These are phyloP conservation scores for Hipparchia semele DNA, from an alignment of 2,888 invertebrate species.

Conservation along the genomic window DNA sequence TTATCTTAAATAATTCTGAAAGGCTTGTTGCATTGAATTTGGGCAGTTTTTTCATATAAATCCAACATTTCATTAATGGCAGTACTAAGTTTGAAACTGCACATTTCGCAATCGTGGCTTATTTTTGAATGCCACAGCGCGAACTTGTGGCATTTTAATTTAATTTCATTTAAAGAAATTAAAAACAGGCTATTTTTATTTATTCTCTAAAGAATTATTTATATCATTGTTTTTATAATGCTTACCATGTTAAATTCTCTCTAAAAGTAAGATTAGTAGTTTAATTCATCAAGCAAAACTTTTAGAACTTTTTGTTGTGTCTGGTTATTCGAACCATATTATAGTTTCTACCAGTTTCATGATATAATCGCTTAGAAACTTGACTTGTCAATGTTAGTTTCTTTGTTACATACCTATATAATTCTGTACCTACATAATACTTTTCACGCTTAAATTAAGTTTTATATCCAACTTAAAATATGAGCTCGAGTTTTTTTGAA, in stretches of 20 bases:
- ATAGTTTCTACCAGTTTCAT: slow-evolving; percentile 17
- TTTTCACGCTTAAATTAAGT: background rate
- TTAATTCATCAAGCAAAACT: background rate
- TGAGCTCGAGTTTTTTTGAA: background rate
- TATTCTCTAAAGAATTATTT: background rate
- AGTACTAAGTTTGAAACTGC: background rate
- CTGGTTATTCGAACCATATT: background rate
- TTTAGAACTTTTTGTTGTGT: slow-evolving; percentile 7
- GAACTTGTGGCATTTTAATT: background rate
- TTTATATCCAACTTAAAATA: background rate
- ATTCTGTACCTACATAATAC: background rate
- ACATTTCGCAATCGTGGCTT: background rate
- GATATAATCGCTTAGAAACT: slow-evolving; percentile 22
- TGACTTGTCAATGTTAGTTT: slow-evolving; percentile 17
- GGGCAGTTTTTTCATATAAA: background rate
- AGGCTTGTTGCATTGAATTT: background rate
- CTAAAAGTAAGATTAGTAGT: slow-evolving; percentile 1
- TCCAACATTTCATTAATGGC: background rate
- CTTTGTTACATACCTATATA: slow-evolving; percentile 7
- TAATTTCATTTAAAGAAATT: background rate
- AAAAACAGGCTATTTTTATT: background rate
- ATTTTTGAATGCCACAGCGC: background rate
- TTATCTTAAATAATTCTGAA: background rate
- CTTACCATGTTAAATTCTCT: background rate
- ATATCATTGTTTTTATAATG: background rate